Evolutionary conservation across 2,888 invertebrate species (phyloP).

Genomic region (Anthoptus insignis): DNA sequence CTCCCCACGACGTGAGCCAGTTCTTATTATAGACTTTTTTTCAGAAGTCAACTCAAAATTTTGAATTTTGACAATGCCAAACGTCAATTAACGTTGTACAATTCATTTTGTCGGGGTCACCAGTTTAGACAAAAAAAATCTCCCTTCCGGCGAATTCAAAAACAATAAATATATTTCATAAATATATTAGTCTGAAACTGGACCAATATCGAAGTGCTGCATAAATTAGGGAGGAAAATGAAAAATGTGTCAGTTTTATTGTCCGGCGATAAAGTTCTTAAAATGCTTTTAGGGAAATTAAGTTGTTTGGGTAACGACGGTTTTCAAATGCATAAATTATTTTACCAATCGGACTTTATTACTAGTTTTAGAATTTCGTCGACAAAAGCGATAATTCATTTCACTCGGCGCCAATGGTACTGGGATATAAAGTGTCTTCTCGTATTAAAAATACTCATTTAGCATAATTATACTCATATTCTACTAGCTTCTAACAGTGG

Average conservation of each 20-base stretch:
- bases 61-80: no score
- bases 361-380: slow-evolving; percentile 21
- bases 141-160: no score
- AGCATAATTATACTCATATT: neutral
- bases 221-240: slow-evolving; percentile 48
- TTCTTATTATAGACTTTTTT: no score
- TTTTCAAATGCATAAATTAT: slow-evolving; percentile 36
- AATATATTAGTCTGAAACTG: slow-evolving; percentile 20
- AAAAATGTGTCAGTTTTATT: slow-evolving; percentile 49
- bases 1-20: no score
- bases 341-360: slow-evolving; percentile 26
- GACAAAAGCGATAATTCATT: slow-evolving; percentile 11
- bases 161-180: no score
- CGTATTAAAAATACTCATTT: neutral
- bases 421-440: neutral
- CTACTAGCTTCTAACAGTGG: no score
- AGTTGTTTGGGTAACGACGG: slow-evolving; percentile 54
- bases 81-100: no score
- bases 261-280: slow-evolving; percentile 47
- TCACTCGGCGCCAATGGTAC: neutral
- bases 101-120: no score
- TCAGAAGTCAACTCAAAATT: no score
- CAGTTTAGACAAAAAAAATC: no score
- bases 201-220: slow-evolving; percentile 33
- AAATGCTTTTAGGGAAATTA: slow-evolving; percentile 63